Evolutionary conservation across 2,113 vertebrate genomes (phyloP), one percentile per base, ranked within the genome.

Genomic region (Leucosticte australis): DNA sequence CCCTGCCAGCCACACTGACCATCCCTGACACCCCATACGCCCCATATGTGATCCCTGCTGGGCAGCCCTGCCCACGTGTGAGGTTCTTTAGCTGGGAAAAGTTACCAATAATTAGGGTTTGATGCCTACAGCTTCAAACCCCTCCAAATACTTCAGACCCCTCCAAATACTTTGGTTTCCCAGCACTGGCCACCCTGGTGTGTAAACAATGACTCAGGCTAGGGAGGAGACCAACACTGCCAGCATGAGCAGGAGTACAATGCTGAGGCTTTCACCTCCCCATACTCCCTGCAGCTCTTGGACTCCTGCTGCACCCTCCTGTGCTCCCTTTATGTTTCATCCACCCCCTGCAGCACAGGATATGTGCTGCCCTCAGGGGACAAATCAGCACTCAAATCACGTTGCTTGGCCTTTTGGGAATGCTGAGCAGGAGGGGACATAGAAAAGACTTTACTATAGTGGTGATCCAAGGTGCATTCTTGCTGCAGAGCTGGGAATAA

Each of bases 181-280:
- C 21, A 77, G 68, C 15, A 28, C 37, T 94, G 69, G 65, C 44
- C 62, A 87, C 67, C 22, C 39, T 52, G 56, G 26, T 52, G 15
- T 78, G 50, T 93, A 94, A 97, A 84, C 83, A 83, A 5, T 96
- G 95, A 95, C 56, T 93, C 93, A 93, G 53, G 31, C 18, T 23
- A 75, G 76, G 92, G 87, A 88, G 70, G 71, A 41, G 33, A 73
- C 30, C 77, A 64, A 5, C 28, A 37, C 15, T 46, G 55, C 49
- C 37, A 78, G 22, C 42, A 21, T n/a, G 64, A 83, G 56, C 55
- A 60, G 56, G 39, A 85, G n/a, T 77, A 70, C n/a, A 57, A 2
- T 53, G n/a, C 57, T 93, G 10, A 53, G 44, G 39, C 28, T 71
- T 89, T 41, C 47, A 70, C 67, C 49, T 83, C 42, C 23, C 49